A percentile compares a stretch with the other conserved stretches of the same genome.
Evolutionary conservation across 1,140 invertebrate species (phyloP).

Genomic region (Rhopalosiphum padi): DNA sequence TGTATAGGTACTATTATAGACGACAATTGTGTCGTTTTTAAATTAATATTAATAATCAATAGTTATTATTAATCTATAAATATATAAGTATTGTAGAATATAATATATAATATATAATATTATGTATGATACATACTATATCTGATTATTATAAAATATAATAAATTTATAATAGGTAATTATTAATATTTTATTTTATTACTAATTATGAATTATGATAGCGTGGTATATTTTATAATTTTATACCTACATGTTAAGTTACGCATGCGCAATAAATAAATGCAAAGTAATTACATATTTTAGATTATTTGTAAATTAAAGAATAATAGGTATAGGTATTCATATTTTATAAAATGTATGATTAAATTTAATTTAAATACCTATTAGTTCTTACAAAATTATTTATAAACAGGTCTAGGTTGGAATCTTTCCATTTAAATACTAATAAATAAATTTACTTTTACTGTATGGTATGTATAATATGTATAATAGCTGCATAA

Average conservation of each 20-base stretch:
- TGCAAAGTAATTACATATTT: not conserved
- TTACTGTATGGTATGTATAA: not conserved
- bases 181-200: not conserved
- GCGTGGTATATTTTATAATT: not conserved
- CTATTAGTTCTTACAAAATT: conserved; percentile 21
- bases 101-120: no score
- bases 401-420: not conserved
- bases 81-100: no score
- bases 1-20: no score
- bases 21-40: no score
- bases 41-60: no score
- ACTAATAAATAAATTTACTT: conserved; percentile 5
- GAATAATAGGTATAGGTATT: not conserved
- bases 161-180: not conserved
- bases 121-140: no score
- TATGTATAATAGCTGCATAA: not conserved
- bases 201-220: not conserved
- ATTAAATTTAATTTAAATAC: not conserved
- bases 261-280: not conserved
- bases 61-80: no score
- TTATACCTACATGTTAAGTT: not conserved
- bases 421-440: not conserved
- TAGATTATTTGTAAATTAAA: not conserved
- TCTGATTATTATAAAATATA: not conserved
- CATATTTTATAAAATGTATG: not conserved